Conservation (phyloP, 2,113 vertebrate genomes). For the Perognathus longimembris region DNA sequence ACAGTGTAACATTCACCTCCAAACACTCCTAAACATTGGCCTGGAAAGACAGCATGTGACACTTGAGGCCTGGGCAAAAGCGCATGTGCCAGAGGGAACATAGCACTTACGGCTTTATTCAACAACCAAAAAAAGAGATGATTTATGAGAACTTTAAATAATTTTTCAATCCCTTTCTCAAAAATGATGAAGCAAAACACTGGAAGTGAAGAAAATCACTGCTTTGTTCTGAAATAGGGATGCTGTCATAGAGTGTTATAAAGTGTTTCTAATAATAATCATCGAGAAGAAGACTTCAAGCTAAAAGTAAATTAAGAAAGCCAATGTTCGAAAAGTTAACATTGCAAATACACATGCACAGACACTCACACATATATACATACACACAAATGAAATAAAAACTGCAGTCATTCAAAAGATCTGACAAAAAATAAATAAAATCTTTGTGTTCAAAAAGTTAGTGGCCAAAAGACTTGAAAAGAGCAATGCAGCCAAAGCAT, state of each 20-base stretch:
- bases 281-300: background rate
- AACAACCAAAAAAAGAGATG: background rate
- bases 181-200: slow-evolving; percentile 2
- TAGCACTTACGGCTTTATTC: background rate
- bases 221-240: slow-evolving; percentile 25
- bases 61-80: background rate
- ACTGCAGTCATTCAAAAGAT: background rate
- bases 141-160: slow-evolving; percentile 31
- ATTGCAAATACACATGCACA: background rate
- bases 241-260: background rate
- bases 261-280: background rate
- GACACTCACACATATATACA: too few species aligned
- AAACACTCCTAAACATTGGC: slow-evolving; percentile 38
- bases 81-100: background rate
- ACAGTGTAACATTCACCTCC: slow-evolving; percentile 59
- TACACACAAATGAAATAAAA: slow-evolving; percentile 36
- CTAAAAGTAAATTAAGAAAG: background rate
- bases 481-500: background rate
- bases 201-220: background rate
- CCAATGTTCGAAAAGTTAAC: slow-evolving; percentile 27
- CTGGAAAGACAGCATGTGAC: background rate
- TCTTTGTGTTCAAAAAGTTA: slow-evolving; percentile 21
- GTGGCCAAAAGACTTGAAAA: slow-evolving; percentile 40
- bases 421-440: background rate
- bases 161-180: background rate